Base-by-base conservation (phyloP, 2,888 invertebrate genomes). In the Drosophila conformis region DNA sequence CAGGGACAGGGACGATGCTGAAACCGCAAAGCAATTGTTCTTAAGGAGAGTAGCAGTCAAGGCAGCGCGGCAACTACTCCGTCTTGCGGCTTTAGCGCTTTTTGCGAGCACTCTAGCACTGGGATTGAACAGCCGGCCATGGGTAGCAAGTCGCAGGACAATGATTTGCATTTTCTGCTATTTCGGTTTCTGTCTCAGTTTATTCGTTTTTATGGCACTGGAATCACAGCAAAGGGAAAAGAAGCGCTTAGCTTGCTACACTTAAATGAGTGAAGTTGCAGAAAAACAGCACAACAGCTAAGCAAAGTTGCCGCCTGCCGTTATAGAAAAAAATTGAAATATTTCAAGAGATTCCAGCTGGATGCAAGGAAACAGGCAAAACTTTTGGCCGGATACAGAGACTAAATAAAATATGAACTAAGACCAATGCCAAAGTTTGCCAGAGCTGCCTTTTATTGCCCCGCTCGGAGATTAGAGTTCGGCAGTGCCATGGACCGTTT, bases 101-200 rank as follows among this genome's bases (percentile, higher is more conserved):
- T 68, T 60, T 71, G 61, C 46, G 62, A 58, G 33, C 46, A 46
- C 46, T 46, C 25, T 35, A 31, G 51, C 36, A 33, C 61, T 48
- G 60, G 35, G 60, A 46, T 33, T 58, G 61, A 48, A 42, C 46
- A 54, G 49, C 21, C 7, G 25, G 8, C 46, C 25, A 56, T 27
- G 58, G 57, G 48, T 60, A 68, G 61, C 65, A 70, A 74, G 66
- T 68, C 71, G 67, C 82, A 84, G 75, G 71, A 84, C 86, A 86
- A 88, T 86, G 88, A 86, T 86, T 86, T 86, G 88, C 86, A 86
- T 86, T 83, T 86, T 88, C 76, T 83, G 82, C 79, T 70, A 67
- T 79, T 80, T 77, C 77, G 67, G 73, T 69, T 76, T 71, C 60
- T 71, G 76, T 72, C 78, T 70, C 72, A 70, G 75, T 83, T 78